Conservation (phyloP, 2,888 invertebrate species). For the Hypolimnas misippus region DNA sequence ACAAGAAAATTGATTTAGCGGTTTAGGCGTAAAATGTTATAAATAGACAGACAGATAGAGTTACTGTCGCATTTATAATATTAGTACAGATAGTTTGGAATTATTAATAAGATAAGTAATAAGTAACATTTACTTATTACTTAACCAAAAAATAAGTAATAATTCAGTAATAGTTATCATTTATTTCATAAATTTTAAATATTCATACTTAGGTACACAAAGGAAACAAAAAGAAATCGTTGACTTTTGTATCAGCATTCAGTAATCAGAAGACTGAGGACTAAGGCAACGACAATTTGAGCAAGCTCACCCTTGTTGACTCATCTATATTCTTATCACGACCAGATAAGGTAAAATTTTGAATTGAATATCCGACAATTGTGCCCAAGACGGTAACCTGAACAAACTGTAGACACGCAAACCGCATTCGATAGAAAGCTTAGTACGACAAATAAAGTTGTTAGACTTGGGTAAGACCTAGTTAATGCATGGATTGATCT, state of each 20-base stretch:
- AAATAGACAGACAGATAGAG: too few species aligned
- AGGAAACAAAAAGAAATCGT: not conserved
- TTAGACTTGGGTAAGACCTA: not conserved
- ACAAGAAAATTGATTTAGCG: too few species aligned
- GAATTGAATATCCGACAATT: conserved; percentile 19
- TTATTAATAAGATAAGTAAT: too few species aligned
- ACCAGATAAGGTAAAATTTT: conserved; percentile 24
- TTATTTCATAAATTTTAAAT: not conserved
- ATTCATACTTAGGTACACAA: not conserved
- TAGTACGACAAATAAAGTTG: conserved; percentile 32
- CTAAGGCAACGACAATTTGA: conserved; percentile 23
- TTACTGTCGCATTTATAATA: too few species aligned
- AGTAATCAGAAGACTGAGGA: conserved; percentile 15
- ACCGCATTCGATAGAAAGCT: conserved; percentile 61
- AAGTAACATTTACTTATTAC: too few species aligned
- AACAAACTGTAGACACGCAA: conserved; percentile 63
- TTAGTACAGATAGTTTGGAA: too few species aligned
- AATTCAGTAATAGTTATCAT: too few species aligned
- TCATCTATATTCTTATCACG: conserved; percentile 23
- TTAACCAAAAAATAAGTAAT: too few species aligned
- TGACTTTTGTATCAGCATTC: conserved; percentile 26
- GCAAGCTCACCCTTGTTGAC: conserved; percentile 19
- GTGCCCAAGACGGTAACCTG: conserved; percentile 50
- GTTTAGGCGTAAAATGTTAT: too few species aligned
- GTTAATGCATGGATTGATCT: not conserved